phyloP scores from a whole-genome alignment of 2,113 vertebrate genomes.

The Tauraco erythrolophus region DNA sequence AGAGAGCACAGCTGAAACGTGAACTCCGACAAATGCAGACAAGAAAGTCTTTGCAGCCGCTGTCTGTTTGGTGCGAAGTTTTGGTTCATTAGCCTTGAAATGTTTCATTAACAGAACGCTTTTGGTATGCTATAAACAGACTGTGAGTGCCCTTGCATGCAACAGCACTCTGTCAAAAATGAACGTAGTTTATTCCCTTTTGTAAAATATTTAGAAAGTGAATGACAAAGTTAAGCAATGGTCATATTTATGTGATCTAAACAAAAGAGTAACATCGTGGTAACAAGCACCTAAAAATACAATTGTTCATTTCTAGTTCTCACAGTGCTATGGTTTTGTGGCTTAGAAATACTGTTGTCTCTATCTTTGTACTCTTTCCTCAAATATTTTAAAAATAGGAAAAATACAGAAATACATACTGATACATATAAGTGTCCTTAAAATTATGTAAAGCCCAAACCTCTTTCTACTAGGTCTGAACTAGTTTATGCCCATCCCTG shows the following conservation, averaged over 20 bases:
- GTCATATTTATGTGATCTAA: not conserved
- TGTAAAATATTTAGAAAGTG: not conserved
- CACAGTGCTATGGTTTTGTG: not conserved
- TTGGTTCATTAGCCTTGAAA: conserved; percentile 74
- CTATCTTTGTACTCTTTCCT: not conserved
- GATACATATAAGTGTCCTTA: not conserved
- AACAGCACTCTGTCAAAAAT: conserved; percentile 21
- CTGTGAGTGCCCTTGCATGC: not conserved
- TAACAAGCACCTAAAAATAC: not conserved
- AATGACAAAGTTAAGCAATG: not conserved
- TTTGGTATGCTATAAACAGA: conserved; percentile 21
- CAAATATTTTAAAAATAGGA: not conserved
- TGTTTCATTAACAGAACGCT: conserved; percentile 41
- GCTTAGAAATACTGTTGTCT: not conserved
- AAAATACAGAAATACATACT: not conserved
- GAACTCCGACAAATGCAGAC: conserved; percentile 66
- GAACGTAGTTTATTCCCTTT: not conserved
- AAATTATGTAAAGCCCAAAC: not conserved
- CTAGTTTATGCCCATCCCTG: not conserved
- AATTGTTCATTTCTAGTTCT: not conserved
- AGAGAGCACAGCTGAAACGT: conserved; percentile 70
- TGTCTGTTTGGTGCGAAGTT: conserved; percentile 42
- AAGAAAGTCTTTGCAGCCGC: conserved; percentile 16
- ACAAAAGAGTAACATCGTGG: not conserved
- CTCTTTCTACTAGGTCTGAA: not conserved